Conservation (phyloP, 2,888 invertebrate species). For the Augochlorella aurata region DNA sequence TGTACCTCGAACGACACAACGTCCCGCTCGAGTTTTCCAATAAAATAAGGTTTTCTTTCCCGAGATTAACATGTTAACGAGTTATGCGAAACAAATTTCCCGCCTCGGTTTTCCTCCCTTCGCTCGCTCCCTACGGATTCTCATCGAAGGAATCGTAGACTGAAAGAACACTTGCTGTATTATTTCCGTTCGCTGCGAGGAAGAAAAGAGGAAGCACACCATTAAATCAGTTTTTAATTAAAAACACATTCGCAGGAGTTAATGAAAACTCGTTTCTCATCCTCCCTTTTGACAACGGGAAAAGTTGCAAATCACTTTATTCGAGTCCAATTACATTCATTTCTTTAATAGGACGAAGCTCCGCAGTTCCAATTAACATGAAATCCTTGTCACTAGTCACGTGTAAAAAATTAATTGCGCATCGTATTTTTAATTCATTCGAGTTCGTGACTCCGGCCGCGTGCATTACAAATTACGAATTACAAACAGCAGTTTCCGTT, state of each 20-base stretch:
- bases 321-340: background rate
- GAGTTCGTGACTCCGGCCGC: background rate
- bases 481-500: background rate
- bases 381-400: background rate
- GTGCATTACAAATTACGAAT: background rate
- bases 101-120: conserved; percentile 22
- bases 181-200: background rate
- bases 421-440: background rate
- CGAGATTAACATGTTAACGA: conserved; percentile 52
- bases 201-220: background rate
- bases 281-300: background rate
- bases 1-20: background rate
- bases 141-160: conserved; percentile 1
- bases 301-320: background rate
- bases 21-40: conserved; percentile 6
- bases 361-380: background rate
- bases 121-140: background rate
- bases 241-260: background rate
- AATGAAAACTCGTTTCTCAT: background rate
- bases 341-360: background rate
- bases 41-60: conserved; percentile 44
- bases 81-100: conserved; percentile 30
- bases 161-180: conserved; percentile 11
- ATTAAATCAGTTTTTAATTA: conserved; percentile 7
- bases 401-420: background rate